These are phyloP conservation scores for Heteromormyrus szaboi DNA, from an alignment of 2,797 vertebrate species.

Conservation along the genomic window DNA sequence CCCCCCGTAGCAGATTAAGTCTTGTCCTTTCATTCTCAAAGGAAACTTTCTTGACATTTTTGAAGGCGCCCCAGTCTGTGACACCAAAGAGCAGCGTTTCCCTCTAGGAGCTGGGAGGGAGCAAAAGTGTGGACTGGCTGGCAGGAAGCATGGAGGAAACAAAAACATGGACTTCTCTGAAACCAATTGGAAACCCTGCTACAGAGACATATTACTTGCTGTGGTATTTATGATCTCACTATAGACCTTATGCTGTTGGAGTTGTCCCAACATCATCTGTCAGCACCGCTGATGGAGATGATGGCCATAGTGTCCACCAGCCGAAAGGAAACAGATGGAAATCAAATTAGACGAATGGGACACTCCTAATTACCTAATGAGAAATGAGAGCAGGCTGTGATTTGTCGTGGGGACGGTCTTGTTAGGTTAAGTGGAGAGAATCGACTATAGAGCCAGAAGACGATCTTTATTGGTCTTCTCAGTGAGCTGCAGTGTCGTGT, in stretches of 20 bases:
- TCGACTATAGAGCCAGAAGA: conserved; percentile 53
- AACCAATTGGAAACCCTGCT: background rate
- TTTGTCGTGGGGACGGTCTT: conserved; percentile 67
- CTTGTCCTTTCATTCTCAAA: background rate
- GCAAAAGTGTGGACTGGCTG: background rate
- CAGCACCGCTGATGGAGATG: conserved; percentile 29
- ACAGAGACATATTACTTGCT: background rate
- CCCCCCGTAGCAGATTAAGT: background rate
- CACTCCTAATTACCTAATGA: conserved; percentile 73
- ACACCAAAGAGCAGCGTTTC: background rate
- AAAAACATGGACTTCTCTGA: background rate
- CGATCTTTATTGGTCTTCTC: conserved; percentile 38
- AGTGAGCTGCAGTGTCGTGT: background rate
- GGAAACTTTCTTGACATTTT: background rate
- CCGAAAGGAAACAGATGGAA: conserved; percentile 56
- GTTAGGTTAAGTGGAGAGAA: conserved; percentile 73
- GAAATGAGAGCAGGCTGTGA: conserved; percentile 57
- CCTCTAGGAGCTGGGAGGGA: background rate
- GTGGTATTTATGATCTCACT: background rate
- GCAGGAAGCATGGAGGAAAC: background rate
- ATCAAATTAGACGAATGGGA: conserved; percentile 56
- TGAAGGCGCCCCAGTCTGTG: background rate
- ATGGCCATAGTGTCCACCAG: conserved; percentile 41
- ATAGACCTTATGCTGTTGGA: background rate
- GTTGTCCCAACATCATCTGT: conserved; percentile 36